Evolutionary conservation across 2,113 vertebrate genomes (phyloP).

Genomic region (Lepus timidus): DNA sequence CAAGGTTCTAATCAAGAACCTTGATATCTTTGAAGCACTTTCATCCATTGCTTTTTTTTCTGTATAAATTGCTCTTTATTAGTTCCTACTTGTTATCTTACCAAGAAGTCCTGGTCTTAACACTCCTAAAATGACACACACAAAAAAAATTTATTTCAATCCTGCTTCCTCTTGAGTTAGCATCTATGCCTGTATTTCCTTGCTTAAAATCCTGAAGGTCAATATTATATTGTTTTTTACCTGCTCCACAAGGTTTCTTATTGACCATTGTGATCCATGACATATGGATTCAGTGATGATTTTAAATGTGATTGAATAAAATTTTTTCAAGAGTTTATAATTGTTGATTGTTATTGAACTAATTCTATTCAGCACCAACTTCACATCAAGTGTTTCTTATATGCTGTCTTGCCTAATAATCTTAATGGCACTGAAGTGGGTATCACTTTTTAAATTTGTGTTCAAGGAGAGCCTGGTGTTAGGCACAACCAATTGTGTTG

Average conservation of each 20-base stretch:
- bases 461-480: too few species aligned
- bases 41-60: conserved; percentile 19
- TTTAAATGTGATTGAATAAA: conserved; percentile 15
- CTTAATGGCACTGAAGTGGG: not conserved
- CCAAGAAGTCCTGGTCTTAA: conserved; percentile 6
- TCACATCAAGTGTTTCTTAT: not conserved
- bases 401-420: not conserved
- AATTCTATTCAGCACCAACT: not conserved
- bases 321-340: not conserved
- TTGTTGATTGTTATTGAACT: conserved; percentile 48
- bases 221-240: not conserved
- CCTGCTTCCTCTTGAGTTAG: not conserved
- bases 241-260: not conserved
- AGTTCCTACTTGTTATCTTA: conserved; percentile 39
- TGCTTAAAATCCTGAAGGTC: not conserved
- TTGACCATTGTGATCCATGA: not conserved
- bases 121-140: conserved; percentile 5
- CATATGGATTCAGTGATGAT: not conserved
- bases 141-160: not conserved
- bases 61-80: conserved; percentile 50
- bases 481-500: too few species aligned
- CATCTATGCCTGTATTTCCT: not conserved
- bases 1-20: conserved; percentile 40
- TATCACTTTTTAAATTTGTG: not conserved
- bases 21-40: conserved; percentile 54